Evolutionary conservation across 2,113 vertebrate species (phyloP).

Genomic region (Miniopterus natalensis): DNA sequence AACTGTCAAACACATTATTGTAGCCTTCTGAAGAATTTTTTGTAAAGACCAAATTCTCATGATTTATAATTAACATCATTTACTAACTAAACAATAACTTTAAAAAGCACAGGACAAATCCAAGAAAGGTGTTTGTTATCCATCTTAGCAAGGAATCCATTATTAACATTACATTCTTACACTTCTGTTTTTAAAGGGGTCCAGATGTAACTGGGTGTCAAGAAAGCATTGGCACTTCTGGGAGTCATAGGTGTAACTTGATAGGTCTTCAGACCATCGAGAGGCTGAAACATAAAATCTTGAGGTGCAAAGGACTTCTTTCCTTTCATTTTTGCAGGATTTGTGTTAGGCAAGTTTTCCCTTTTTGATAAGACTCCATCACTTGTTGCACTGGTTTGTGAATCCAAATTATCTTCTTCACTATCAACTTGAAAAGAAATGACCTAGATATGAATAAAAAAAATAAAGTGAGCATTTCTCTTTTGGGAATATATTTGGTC

Average conservation of each 20-base stretch:
- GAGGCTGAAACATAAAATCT: conserved; percentile 93
- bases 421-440: conserved; percentile 70
- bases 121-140: conserved; percentile 21
- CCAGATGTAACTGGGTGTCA: conserved; percentile 89
- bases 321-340: conserved; percentile 58
- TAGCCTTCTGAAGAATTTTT: conserved; percentile 27
- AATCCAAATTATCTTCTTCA: conserved; percentile 74
- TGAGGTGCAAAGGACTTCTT: conserved; percentile 94
- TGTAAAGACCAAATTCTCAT: neutral
- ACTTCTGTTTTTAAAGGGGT: conserved; percentile 70
- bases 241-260: conserved; percentile 91
- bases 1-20: conserved; percentile 26
- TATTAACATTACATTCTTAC: conserved; percentile 82
- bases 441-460: conserved; percentile 72
- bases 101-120: neutral
- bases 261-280: conserved; percentile 89
- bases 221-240: conserved; percentile 89
- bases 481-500: neutral
- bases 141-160: neutral
- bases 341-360: conserved; percentile 36
- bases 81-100: conserved; percentile 32
- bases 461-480: conserved; percentile 50
- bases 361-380: conserved; percentile 60
- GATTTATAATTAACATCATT: neutral
- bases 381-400: neutral